These are phyloP conservation scores for Melanotus villosus DNA, from an alignment of 2,888 invertebrate species.

Conservation along the genomic window DNA sequence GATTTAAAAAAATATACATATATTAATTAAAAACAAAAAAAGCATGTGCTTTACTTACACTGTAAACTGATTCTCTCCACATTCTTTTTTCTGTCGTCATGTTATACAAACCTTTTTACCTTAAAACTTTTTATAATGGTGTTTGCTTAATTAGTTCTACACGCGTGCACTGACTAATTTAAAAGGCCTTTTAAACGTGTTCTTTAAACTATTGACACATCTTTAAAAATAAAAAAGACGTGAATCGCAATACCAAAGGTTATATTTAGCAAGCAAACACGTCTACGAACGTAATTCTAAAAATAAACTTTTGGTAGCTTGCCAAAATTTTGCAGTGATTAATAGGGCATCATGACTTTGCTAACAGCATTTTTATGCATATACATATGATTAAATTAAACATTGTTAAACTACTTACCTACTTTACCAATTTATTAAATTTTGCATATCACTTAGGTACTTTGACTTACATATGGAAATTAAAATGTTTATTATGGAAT, in stretches of 20 bases:
- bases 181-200: conserved; percentile 20
- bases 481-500: too few species aligned
- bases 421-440: too few species aligned
- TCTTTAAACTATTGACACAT: conserved; percentile 22
- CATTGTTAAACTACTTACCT: too few species aligned
- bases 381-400: too few species aligned
- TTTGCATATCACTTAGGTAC: too few species aligned
- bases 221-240: conserved; percentile 16
- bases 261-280: conserved; percentile 42
- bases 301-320: conserved; percentile 25
- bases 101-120: background rate
- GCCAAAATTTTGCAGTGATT: conserved; percentile 8
- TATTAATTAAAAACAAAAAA: background rate
- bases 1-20: conserved; percentile 27
- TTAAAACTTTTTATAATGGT: background rate
- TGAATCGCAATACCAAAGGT: conserved; percentile 37
- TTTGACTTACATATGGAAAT: too few species aligned
- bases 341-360: too few species aligned
- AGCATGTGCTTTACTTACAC: conserved; percentile 33
- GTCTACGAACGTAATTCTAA: conserved; percentile 44
- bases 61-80: conserved; percentile 39
- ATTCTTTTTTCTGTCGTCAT: background rate
- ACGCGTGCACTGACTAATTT: background rate
- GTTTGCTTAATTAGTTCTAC: background rate
- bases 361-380: too few species aligned